Conservation (phyloP, 35 echinoderm and acorn worm species). For the Apostichopus californicus region DNA sequence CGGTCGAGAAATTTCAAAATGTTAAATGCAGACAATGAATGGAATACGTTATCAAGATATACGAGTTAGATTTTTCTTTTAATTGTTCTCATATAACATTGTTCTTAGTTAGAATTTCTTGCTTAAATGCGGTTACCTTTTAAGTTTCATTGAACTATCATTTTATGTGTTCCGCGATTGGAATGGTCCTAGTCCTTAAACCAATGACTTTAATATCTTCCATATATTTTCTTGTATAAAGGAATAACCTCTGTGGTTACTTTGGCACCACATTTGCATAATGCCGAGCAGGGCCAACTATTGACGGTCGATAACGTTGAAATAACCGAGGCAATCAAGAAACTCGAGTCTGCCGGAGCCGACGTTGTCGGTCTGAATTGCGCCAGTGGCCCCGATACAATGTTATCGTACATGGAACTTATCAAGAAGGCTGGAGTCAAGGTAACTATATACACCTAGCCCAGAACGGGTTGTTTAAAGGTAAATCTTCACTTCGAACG, state of each 20-base stretch:
- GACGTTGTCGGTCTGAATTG: conserved; percentile 80
- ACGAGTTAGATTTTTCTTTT: too few species aligned
- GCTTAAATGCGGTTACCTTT: too few species aligned
- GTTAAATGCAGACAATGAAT: too few species aligned
- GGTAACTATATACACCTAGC: not conserved
- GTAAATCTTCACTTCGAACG: too few species aligned
- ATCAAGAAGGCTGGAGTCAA: conserved; percentile 51
- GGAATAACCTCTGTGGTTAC: conserved; percentile 39
- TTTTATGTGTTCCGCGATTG: too few species aligned
- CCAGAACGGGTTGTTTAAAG: too few species aligned
- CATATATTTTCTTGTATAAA: not conserved
- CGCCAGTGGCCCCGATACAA: conserved; percentile 62
- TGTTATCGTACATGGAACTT: conserved; percentile 50
- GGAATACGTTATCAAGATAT: too few species aligned
- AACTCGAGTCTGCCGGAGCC: conserved; percentile 71
- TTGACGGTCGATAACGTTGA: conserved; percentile 51
- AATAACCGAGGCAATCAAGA: conserved; percentile 55
- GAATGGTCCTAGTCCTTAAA: too few species aligned
- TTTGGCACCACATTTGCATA: not conserved
- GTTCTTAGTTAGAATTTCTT: too few species aligned
- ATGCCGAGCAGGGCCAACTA: not conserved
- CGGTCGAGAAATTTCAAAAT: too few species aligned
- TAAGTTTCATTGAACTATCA: too few species aligned
- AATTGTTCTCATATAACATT: too few species aligned
- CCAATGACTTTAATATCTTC: not conserved